Evolutionary conservation across 1,140 invertebrate genomes (phyloP), one percentile per base, ranked within the genome.

Genomic region (Listronotus bonariensis): DNA sequence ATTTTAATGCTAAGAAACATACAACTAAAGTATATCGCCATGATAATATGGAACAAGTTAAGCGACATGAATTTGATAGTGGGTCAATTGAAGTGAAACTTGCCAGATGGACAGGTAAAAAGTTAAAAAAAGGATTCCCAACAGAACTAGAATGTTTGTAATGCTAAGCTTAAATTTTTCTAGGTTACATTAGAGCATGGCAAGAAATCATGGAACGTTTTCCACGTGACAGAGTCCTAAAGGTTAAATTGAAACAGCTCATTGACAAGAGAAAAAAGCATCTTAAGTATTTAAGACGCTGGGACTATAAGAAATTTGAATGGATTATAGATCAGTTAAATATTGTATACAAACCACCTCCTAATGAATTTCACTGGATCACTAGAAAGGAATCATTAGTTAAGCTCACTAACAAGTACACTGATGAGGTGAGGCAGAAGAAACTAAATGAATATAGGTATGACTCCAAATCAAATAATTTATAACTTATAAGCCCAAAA

Each of bases 271-370:
- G 93, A 48, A 90, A 88, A 70, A 91, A 89, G 73, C 79, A 82
- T 32, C 74, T 96, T 4, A 89, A 85, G 69, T 79, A 80, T 56
- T 76, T 95, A 17, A 79, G 92, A 32, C 79, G 80, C 38, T 84
- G 83, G 80, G 93, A 96, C 76, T 93, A 94, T 76, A 89, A 88
- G 69, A 85, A 88, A 46, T 96, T 92, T 77, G 90, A 94, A 77
- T 95, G 91, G 90, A 69, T 95, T n/a, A 72, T 95, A 8, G 89
- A 93, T 70, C 85, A 87, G 74, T 77, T 96, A 0, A 87, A 92
- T 70, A 80, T 96, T 64, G 81, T 87, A 40, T 95, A 91, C 72
- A 88, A 89, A 73, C 85, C 86, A 20, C 75, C 80, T 61, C 86
- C 89, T 6, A 70, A 78, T 84, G 86, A 84, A 79, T 83, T 81